Conservation (phyloP, 2,888 invertebrate species). For the Caenorhabditis sp. region DNA sequence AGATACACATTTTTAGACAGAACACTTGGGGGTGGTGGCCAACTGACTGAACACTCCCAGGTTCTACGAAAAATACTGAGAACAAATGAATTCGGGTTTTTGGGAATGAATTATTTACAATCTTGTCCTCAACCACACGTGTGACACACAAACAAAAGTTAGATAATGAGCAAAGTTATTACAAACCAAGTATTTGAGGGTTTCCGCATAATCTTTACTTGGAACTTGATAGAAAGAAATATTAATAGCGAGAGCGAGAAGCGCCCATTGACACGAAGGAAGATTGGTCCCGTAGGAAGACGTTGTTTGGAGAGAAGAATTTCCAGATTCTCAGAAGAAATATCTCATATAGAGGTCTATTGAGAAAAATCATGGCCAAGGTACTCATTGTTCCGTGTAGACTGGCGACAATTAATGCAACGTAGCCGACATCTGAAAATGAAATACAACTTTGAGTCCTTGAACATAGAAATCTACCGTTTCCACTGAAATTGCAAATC, state of each 20-base stretch:
- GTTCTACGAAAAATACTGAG: slow-evolving; percentile 3
- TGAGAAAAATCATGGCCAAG: slow-evolving; percentile 51
- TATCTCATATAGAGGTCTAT: slow-evolving; percentile 37
- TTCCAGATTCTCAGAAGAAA: slow-evolving; percentile 7
- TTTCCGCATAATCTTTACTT: background rate
- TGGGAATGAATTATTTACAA: slow-evolving; percentile 39
- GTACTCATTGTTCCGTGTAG: slow-evolving; percentile 62
- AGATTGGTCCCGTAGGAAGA: slow-evolving; percentile 31
- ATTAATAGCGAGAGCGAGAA: slow-evolving; percentile 12
- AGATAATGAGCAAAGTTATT: too few relatives aligned
- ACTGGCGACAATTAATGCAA: slow-evolving; percentile 49
- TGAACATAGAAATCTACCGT: slow-evolving; percentile 10
- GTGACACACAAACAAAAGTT: too few relatives aligned
- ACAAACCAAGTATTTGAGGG: background rate
- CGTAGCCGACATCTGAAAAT: slow-evolving; percentile 43
- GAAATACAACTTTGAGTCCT: too few relatives aligned
- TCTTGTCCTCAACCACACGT: slow-evolving; percentile 12
- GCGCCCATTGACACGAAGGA: slow-evolving; percentile 39
- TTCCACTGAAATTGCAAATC: slow-evolving; percentile 34
- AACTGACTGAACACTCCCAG: background rate
- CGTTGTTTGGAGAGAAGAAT: slow-evolving; percentile 26
- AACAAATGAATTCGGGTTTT: slow-evolving; percentile 17
- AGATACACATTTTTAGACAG: background rate
- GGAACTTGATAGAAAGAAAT: background rate
- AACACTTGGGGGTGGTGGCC: background rate